Percentiles rank a stretch among this genome's conserved stretches.
phyloP scores from a whole-genome alignment of 2,888 invertebrate species.

The Anticlea derivata region DNA sequence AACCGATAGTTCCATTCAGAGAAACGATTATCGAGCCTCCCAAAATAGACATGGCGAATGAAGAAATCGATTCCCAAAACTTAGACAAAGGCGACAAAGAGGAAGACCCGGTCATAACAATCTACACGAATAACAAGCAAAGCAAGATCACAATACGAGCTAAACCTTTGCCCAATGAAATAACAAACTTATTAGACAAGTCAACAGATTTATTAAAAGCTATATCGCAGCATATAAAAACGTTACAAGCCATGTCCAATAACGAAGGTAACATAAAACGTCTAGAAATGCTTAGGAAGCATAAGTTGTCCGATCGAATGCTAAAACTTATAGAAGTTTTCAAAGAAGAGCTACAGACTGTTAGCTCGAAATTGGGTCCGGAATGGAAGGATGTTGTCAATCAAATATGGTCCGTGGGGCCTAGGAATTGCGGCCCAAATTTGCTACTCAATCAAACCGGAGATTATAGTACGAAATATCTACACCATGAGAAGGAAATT shows the following conservation, averaged over 20 bases:
- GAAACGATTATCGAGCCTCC: slow-evolving; percentile 95
- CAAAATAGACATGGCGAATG: slow-evolving; percentile 93
- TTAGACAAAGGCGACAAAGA: slow-evolving; percentile 73
- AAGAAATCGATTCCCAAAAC: slow-evolving; percentile 88
- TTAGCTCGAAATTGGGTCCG: slow-evolving; percentile 84
- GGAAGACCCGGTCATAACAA: slow-evolving; percentile 79
- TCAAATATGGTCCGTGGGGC: slow-evolving; percentile 96
- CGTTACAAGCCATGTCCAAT: slow-evolving; percentile 62
- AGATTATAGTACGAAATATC: slow-evolving; percentile 83
- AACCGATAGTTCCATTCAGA: slow-evolving; percentile 97
- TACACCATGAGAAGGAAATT: slow-evolving; percentile 65
- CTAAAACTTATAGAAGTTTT: slow-evolving; percentile 72
- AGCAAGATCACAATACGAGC: slow-evolving; percentile 90
- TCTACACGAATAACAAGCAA: slow-evolving; percentile 88
- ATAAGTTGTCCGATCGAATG: slow-evolving; percentile 69
- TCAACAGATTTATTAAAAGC: slow-evolving; percentile 88
- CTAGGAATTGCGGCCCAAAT: slow-evolving; percentile 94
- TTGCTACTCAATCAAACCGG: slow-evolving; percentile 91
- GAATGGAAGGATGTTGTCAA: slow-evolving; percentile 81
- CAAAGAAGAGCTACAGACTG: slow-evolving; percentile 83
- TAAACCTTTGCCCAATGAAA: slow-evolving; percentile 88
- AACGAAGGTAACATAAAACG: slow-evolving; percentile 64
- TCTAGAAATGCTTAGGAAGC: slow-evolving; percentile 52
- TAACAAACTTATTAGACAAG: slow-evolving; percentile 88
- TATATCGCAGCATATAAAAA: slow-evolving; percentile 79